phyloP scores from a whole-genome alignment of 1,140 invertebrate species.

The Neoseiulus cucumeris region DNA sequence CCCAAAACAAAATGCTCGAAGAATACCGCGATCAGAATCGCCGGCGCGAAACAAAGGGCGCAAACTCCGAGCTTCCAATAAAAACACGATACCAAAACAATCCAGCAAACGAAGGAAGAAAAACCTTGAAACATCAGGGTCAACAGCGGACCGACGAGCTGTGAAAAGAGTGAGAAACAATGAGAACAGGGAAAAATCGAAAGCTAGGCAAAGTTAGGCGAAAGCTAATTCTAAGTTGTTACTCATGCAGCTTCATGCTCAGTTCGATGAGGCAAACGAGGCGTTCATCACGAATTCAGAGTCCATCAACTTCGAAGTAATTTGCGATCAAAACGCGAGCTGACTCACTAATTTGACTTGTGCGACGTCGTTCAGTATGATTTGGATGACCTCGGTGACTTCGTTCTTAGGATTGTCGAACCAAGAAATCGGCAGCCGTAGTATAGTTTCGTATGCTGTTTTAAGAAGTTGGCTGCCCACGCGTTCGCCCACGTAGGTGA shows the following conservation, averaged over 20 bases:
- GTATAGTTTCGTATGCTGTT: not conserved
- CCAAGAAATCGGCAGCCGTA: not conserved
- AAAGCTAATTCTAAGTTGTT: too few species aligned
- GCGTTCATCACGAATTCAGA: too few species aligned
- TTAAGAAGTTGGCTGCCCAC: not conserved
- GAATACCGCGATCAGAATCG: not conserved
- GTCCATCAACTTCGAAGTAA: not conserved
- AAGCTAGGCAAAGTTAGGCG: too few species aligned
- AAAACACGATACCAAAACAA: not conserved
- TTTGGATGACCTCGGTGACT: not conserved
- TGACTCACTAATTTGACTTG: constrained; percentile 1
- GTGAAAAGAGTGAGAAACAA: not conserved
- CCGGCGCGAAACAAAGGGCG: not conserved
- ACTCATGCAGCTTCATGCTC: too few species aligned
- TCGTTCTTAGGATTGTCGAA: constrained; percentile 2
- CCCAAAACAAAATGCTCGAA: not conserved
- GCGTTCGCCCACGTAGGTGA: constrained; percentile 1
- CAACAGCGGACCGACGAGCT: not conserved
- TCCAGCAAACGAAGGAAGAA: constrained; percentile 1
- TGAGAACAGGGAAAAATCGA: too few species aligned
- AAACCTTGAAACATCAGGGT: not conserved
- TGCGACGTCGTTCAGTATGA: constrained; percentile 3
- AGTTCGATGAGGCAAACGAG: too few species aligned
- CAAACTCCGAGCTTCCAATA: not conserved
- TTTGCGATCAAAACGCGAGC: too few species aligned